Evolutionary conservation across 2,797 vertebrate genomes (phyloP).

Genomic region (Melanotaenia pygmaea): DNA sequence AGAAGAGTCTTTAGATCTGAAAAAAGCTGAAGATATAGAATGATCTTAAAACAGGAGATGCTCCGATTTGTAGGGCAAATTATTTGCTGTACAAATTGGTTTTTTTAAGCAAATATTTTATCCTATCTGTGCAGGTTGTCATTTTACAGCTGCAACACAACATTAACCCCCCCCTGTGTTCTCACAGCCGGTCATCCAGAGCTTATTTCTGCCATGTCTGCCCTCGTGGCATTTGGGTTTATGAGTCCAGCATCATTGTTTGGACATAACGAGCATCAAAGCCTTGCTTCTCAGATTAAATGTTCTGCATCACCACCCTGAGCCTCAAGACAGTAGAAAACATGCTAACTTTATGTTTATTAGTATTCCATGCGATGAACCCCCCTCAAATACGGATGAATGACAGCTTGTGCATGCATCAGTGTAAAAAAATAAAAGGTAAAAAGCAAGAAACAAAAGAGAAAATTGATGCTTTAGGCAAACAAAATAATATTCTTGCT

Average conservation of each 20-base stretch:
- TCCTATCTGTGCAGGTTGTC: not conserved
- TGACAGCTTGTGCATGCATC: not conserved
- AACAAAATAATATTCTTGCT: not conserved
- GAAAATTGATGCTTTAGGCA: conserved; percentile 5
- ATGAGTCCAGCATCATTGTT: conserved; percentile 34
- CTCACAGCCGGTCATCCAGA: conserved; percentile 5
- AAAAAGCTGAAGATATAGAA: not conserved
- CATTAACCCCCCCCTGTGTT: not conserved
- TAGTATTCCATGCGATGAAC: not conserved
- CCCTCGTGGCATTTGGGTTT: conserved; percentile 62
- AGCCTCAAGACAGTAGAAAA: conserved; percentile 2
- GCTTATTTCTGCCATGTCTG: conserved; percentile 31
- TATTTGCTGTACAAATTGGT: not conserved
- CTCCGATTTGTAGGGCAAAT: not conserved
- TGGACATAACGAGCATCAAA: conserved; percentile 9
- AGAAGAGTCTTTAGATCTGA: no score
- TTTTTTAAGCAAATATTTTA: not conserved
- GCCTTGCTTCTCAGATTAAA: conserved; percentile 13
- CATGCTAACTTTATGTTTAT: not conserved
- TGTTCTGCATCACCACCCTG: conserved; percentile 6
- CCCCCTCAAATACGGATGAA: not conserved
- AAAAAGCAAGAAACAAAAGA: not conserved
- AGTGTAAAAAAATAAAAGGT: not conserved
- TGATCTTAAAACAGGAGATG: not conserved
- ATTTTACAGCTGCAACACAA: conserved; percentile 24